phyloP scores from a whole-genome alignment of 2,797 vertebrate species.

The Galaxias olidus region DNA sequence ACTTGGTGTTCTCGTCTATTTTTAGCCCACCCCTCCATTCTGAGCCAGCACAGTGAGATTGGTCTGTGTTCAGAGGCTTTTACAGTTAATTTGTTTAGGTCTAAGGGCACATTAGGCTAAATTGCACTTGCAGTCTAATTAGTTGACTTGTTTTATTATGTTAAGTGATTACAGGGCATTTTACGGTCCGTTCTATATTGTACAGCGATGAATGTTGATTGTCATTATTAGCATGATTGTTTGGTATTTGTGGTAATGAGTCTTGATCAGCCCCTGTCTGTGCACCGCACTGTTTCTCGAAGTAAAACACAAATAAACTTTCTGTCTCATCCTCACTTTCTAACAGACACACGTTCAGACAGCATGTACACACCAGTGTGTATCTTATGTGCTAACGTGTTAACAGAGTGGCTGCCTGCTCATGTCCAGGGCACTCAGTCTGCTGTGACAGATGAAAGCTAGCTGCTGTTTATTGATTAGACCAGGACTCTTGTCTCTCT shows the following conservation, averaged over 20 bases:
- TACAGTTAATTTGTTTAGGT: neutral
- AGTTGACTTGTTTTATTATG: too few species aligned
- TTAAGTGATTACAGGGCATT: too few species aligned
- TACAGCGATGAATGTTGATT: too few species aligned
- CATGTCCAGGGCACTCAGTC: conserved; percentile 32
- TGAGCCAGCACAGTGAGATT: neutral
- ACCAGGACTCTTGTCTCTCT: conserved; percentile 12
- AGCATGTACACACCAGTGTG: neutral
- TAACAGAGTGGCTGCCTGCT: conserved; percentile 14
- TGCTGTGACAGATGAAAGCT: conserved; percentile 51
- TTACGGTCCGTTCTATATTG: too few species aligned
- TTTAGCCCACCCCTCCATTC: neutral
- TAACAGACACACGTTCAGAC: neutral
- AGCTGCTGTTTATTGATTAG: conserved; percentile 62
- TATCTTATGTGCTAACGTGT: conserved; percentile 2
- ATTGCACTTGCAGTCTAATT: too few species aligned
- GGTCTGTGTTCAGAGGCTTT: neutral
- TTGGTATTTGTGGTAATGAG: neutral
- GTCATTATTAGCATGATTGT: neutral
- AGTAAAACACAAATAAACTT: neutral
- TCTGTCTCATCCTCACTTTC: neutral
- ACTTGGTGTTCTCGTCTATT: neutral
- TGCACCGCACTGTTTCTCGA: neutral
- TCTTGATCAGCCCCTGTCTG: neutral
- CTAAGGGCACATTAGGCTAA: too few species aligned